Conservation (phyloP, 2,888 invertebrate genomes). For the Xestia c-nigrum region DNA sequence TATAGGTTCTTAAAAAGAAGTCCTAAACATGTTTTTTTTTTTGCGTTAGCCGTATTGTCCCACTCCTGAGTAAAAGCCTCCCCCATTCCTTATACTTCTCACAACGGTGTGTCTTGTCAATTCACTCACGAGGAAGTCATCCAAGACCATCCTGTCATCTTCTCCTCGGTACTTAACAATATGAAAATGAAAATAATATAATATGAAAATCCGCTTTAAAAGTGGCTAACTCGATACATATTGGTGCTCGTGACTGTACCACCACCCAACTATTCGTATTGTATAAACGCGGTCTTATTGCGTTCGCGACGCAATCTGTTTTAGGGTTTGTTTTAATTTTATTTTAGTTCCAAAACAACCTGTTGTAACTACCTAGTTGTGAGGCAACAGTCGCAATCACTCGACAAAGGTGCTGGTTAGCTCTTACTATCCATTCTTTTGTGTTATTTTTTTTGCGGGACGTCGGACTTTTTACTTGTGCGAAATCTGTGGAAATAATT, state of each 20-base stretch:
- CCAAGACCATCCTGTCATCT: no score
- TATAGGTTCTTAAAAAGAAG: no score
- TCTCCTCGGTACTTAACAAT: background rate
- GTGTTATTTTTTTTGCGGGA: constrained; percentile 36
- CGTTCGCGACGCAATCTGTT: constrained; percentile 50
- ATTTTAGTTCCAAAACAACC: constrained; percentile 45
- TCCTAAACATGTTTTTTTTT: no score
- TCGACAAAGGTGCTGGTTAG: constrained; percentile 39
- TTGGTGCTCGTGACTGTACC: background rate
- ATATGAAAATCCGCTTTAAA: background rate
- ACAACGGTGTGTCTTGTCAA: no score
- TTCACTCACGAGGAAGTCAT: no score
- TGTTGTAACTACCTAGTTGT: constrained; percentile 44
- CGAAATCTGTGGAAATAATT: constrained; percentile 25
- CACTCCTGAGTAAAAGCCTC: no score
- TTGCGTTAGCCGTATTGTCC: no score
- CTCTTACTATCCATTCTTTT: constrained; percentile 27
- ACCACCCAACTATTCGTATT: constrained; percentile 21
- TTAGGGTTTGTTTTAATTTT: constrained; percentile 59
- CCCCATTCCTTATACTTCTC: no score
- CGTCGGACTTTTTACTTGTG: constrained; percentile 21
- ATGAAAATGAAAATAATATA: background rate
- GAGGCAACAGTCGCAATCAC: constrained; percentile 43
- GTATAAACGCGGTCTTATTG: constrained; percentile 31
- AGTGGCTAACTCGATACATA: background rate